Conservation (phyloP, 2,888 invertebrate species). For the Flexamia atlantica region DNA sequence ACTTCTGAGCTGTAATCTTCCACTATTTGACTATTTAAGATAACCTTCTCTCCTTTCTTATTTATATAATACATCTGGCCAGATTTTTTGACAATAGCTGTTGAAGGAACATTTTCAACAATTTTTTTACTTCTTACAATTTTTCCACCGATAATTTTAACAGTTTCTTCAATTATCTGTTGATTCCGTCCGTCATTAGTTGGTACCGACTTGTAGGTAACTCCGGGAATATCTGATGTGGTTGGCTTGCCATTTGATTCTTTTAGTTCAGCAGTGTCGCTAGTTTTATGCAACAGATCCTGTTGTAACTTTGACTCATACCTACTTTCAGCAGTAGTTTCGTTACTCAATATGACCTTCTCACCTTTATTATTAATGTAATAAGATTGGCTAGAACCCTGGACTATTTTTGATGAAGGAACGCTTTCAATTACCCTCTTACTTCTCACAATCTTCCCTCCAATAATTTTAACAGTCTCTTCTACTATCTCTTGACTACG, state of each 20-base stretch:
- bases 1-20: neutral
- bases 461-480: slow-evolving; percentile 66
- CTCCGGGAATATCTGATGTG: slow-evolving; percentile 30
- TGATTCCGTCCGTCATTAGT: neutral
- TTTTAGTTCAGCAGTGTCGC: neutral
- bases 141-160: slow-evolving; percentile 63
- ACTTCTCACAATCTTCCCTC: slow-evolving; percentile 67
- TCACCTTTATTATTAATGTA: slow-evolving; percentile 38
- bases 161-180: slow-evolving; percentile 53
- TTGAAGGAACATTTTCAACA: slow-evolving; percentile 12
- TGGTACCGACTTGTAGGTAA: slow-evolving; percentile 52
- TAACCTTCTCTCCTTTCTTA: slow-evolving; percentile 43
- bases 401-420: neutral
- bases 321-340: neutral
- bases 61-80: slow-evolving; percentile 9
- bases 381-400: neutral
- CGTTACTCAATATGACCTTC: neutral
- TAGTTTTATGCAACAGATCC: neutral
- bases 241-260: neutral
- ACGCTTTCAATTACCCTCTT: slow-evolving; percentile 4
- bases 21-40: neutral
- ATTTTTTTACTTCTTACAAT: slow-evolving; percentile 50
- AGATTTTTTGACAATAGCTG: neutral
- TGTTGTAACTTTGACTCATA: neutral
- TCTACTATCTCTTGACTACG: neutral